A percentile compares a stretch with the other conserved stretches of the same genome.
Conservation (phyloP, 2,113 vertebrate genomes). For the Sialia sialis region DNA sequence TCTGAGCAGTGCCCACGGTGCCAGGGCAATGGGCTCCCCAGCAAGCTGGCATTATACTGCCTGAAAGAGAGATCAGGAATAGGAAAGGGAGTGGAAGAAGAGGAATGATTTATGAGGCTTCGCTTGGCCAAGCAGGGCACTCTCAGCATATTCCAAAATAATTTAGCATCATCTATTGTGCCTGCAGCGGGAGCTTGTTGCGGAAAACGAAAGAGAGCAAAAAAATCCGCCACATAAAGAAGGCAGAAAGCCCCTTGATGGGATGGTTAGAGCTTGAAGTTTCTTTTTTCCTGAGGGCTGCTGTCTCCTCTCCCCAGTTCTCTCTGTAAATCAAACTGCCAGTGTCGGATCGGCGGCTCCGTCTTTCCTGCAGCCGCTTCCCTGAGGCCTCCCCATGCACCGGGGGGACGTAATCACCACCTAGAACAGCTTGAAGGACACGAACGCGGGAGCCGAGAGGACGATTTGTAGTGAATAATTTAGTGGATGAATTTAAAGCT, state of each 20-base stretch:
- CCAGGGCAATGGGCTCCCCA: neutral
- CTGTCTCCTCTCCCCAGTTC: neutral
- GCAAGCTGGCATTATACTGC: neutral
- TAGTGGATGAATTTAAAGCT: slow-evolving; percentile 60
- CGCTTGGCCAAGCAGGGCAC: slow-evolving; percentile 39
- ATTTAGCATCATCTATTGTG: slow-evolving; percentile 40
- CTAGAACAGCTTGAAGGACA: slow-evolving; percentile 51
- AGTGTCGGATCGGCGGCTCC: neutral
- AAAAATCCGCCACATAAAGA: neutral
- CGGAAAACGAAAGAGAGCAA: neutral
- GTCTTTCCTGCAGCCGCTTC: slow-evolving; percentile 5
- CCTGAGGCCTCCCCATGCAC: neutral
- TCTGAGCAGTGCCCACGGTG: neutral
- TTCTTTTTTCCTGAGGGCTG: slow-evolving; percentile 17
- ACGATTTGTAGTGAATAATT: slow-evolving; percentile 57
- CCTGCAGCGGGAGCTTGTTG: neutral
- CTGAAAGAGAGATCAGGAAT: slow-evolving; percentile 58
- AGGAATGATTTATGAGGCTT: slow-evolving; percentile 67
- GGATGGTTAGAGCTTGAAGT: neutral
- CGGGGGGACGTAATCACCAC: neutral
- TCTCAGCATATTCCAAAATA: slow-evolving; percentile 59
- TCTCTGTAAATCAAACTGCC: slow-evolving; percentile 18
- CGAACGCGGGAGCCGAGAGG: neutral
- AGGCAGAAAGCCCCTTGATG: neutral
- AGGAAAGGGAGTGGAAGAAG: neutral